Evolutionary conservation across 1,140 invertebrate species (phyloP).

Genomic region (Sesamia nonagrioides): DNA sequence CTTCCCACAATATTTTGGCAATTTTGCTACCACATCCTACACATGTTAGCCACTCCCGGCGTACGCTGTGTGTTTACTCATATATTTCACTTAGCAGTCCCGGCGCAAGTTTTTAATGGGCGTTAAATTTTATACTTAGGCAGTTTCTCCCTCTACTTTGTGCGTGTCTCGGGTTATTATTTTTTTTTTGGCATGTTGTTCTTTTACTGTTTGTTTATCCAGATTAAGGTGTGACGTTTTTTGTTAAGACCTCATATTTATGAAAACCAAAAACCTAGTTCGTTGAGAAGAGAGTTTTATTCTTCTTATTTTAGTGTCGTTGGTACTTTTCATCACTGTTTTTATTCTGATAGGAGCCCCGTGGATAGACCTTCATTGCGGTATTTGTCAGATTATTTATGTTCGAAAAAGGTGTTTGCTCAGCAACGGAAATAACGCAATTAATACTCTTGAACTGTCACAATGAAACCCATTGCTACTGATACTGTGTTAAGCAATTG

Average conservation of each 20-base stretch:
- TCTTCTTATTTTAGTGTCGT: no score
- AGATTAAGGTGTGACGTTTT: background rate
- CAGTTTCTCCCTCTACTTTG: background rate
- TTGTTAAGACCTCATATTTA: no score
- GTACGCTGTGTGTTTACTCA: background rate
- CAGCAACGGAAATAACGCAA: no score
- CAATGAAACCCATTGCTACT: no score
- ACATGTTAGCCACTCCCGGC: background rate
- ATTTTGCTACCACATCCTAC: background rate
- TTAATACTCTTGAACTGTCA: no score
- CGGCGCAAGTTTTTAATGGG: slow-evolving; percentile 15
- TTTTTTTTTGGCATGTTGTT: background rate
- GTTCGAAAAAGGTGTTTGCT: no score
- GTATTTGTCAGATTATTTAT: no score
- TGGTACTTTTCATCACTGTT: no score
- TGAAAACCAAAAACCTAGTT: no score
- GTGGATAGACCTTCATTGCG: background rate
- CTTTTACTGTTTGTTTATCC: background rate
- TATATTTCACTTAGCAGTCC: background rate
- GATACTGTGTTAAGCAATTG: no score
- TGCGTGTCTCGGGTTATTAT: background rate
- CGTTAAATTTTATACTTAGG: background rate
- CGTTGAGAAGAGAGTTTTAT: no score
- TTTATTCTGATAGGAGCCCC: no score
- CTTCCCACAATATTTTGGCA: background rate